Evolutionary conservation across 2,888 invertebrate genomes (phyloP).

Genomic region (Thysanoteuthis rhombus): DNA sequence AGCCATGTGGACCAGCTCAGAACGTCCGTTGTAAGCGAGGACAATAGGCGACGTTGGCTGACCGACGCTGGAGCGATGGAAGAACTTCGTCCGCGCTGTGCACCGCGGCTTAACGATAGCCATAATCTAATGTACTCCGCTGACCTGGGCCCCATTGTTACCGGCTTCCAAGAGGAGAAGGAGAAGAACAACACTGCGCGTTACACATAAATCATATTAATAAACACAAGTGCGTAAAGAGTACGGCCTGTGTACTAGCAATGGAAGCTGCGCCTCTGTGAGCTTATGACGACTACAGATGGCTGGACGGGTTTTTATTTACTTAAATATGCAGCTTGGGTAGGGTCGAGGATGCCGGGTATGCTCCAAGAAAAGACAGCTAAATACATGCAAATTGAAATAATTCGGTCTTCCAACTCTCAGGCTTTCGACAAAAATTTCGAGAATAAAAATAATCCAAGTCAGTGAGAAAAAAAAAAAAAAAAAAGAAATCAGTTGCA

Average conservation of each 20-base stretch:
- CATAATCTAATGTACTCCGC: not conserved
- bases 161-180: not conserved
- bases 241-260: not conserved
- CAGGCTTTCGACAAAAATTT: not conserved
- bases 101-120: not conserved
- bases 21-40: not conserved
- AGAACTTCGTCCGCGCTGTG: not conserved
- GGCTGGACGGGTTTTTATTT: not conserved
- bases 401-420: not conserved
- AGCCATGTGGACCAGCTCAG: not conserved
- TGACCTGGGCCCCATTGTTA: not conserved
- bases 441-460: too few relatives aligned
- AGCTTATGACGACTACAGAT: not conserved
- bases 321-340: not conserved
- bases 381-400: not conserved
- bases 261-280: not conserved
- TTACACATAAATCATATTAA: not conserved
- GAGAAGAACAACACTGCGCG: not conserved
- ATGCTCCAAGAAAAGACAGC: not conserved
- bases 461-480: too few relatives aligned
- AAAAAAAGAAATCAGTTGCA: not conserved
- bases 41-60: not conserved
- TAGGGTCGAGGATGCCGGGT: not conserved
- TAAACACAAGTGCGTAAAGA: not conserved
- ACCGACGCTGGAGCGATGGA: not conserved